Evolutionary conservation across 2,888 invertebrate species (phyloP), one percentile per base, ranked within the genome.

Genomic region (Scotopteryx bipunctaria): DNA sequence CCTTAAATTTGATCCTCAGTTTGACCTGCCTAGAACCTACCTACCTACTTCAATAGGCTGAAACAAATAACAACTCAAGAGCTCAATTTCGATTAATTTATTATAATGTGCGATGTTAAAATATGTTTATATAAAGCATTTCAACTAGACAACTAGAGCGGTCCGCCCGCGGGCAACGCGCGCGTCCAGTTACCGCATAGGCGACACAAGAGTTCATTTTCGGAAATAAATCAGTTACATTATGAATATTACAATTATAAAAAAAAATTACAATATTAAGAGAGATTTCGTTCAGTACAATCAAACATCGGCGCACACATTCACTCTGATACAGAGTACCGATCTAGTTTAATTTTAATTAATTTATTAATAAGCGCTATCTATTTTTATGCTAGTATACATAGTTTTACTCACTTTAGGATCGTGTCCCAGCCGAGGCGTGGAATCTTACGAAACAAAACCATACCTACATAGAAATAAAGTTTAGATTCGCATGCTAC

Each of bases 81-180:
- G 55, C 47, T 72, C 78, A 85, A 86, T 86, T 89, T 88, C 78
- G 88, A 90, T 90, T 90, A 89, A 90, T 90, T 90, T 90, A 89
- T 88, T 89, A 84, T 87, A 83, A 88, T 88, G 90, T 90, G 90
- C 89, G 89, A 89, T 90, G 90, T 90, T 90, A 90, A 88, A 89
- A 88, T 87, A 88, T 82, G 81, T 87, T 87, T 86, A 80, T 78
- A 84, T 86, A 86, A 88, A 90, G 89, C 88, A 86, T 84, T 81
- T 83, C 75, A 82, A 81, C 80, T 69, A 67, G 72, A 76, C 74
- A 82, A 80, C 79, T 68, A 66, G 72, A 76, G 73, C 76, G 72
- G 73, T 73, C 72, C 78, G 69, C 67, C 69, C 71, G 70, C 72
- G 33, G 27, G 8, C 16, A 15, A 19, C 64, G 61, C 77, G 76